These are phyloP conservation scores for Lindbergichthys nudifrons DNA, from an alignment of 2,797 vertebrate species.

Conservation along the genomic window DNA sequence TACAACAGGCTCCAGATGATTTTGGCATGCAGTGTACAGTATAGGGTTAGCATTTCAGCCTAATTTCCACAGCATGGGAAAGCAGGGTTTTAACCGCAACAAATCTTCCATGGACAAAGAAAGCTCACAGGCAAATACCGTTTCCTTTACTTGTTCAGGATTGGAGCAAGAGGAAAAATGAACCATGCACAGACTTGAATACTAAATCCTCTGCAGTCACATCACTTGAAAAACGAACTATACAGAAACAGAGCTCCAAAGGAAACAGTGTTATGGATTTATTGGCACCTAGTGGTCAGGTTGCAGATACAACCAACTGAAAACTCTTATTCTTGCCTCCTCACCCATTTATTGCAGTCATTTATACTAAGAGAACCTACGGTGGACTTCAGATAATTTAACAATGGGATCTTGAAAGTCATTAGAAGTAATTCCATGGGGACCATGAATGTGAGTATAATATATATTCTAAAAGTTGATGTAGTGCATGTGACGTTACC, in stretches of 20 bases:
- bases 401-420: background rate
- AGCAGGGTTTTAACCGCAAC: conserved; percentile 1
- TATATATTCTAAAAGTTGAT: no score
- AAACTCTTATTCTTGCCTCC: no score
- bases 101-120: background rate
- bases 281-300: no score
- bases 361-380: no score
- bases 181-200: background rate
- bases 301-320: no score
- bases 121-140: background rate
- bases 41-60: conserved; percentile 1
- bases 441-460: background rate
- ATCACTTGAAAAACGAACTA: background rate
- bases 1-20: conserved; percentile 58
- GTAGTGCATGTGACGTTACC: no score
- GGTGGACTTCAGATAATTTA: background rate
- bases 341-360: no score
- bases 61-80: conserved; percentile 13
- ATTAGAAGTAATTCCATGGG: background rate
- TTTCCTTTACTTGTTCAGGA: background rate
- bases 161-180: background rate
- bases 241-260: conserved; percentile 1
- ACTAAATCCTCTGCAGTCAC: background rate
- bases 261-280: no score
- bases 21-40: conserved; percentile 1